Base-by-base conservation (phyloP, 2,797 vertebrate genomes). In the Gadopsis marmoratus region DNA sequence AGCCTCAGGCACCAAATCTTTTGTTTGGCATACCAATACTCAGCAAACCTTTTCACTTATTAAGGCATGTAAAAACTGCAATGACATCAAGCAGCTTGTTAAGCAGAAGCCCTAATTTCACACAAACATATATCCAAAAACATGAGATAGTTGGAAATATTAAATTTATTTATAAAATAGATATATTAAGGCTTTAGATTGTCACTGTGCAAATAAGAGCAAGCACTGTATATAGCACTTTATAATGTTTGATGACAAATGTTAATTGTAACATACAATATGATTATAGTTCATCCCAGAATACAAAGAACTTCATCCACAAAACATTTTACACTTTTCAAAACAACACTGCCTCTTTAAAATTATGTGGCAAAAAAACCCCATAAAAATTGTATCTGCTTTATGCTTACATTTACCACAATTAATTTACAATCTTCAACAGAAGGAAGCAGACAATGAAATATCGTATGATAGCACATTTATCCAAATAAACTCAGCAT, bases 131-230 rank as follows among this genome's bases (percentile, higher is more conserved):
- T 51, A 61, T 29, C 29, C 41, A 45, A 66, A 60, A 59, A 63
- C 11, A 53, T 0, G 0, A 55, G 23, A 5, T 71, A 53, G n/a
- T 76, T 86, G 55, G 53, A 90, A 87, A 89, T 74, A 76, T 71
- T 51, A 53, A 39, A 79, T 92, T 92, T 91, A 92, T 91, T 89
- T 83, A 91, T 83, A 86, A 93, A 93, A 91, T 35, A 79, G 43
- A 88, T 88, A 88, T 86, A 88, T 90, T 92, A 86, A 62, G 82
- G 86, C 54, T 84, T 88, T 58, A 39, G 67, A 83, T 71, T 64
- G 35, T 81, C 76, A 83, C 60, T 88, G 91, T 92, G 81, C 88
- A 91, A 91, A 89, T 77, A 78, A 76, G 56, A 85, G 69, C 83
- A 84, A 69, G 63, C 77, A 62, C 70, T 62, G 33, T 47, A 66